These are phyloP conservation scores for Drosophila dunni DNA, from an alignment of 1,140 invertebrate species.

Conservation along the genomic window DNA sequence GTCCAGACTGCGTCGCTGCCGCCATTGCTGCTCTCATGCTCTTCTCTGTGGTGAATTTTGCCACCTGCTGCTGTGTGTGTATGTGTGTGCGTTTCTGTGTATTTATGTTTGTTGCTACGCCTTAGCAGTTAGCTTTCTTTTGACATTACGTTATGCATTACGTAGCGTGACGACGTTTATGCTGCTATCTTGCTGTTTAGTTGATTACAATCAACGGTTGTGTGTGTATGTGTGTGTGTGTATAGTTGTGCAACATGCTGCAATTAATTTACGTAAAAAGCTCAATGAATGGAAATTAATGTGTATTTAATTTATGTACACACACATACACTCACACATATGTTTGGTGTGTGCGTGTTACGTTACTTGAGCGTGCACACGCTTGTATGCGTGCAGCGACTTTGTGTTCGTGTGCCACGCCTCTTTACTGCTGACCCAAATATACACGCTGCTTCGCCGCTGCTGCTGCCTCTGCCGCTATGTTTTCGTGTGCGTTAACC, in stretches of 20 bases:
- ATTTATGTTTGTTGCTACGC: slow-evolving; percentile 30
- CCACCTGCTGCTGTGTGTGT: slow-evolving; percentile 37
- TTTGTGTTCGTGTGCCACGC: slow-evolving; percentile 48
- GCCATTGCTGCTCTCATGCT: background rate
- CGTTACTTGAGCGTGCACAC: slow-evolving; percentile 7
- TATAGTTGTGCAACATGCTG: slow-evolving; percentile 28
- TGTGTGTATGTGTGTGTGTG: slow-evolving; percentile 4
- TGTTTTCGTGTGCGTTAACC: slow-evolving; percentile 38
- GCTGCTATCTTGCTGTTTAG: background rate
- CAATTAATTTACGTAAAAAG: slow-evolving; percentile 41
- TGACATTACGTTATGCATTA: slow-evolving; percentile 46
- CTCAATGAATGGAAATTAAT: slow-evolving; percentile 43
- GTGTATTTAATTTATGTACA: background rate
- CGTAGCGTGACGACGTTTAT: slow-evolving; percentile 27
- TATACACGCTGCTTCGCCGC: slow-evolving; percentile 34
- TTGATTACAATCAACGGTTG: background rate
- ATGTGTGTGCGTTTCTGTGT: background rate
- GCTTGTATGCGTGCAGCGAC: slow-evolving; percentile 28
- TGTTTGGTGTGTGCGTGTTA: slow-evolving; percentile 10
- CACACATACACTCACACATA: background rate
- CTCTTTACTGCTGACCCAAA: slow-evolving; percentile 64
- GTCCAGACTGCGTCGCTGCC: background rate
- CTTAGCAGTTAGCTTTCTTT: slow-evolving; percentile 33
- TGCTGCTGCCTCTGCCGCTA: too few relatives aligned
- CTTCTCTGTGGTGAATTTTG: slow-evolving; percentile 57